A percentile compares a stretch with the other conserved stretches of the same genome.
These are phyloP conservation scores for Porphyrio hochstetteri DNA, from an alignment of 2,113 vertebrate genomes.

Conservation along the genomic window DNA sequence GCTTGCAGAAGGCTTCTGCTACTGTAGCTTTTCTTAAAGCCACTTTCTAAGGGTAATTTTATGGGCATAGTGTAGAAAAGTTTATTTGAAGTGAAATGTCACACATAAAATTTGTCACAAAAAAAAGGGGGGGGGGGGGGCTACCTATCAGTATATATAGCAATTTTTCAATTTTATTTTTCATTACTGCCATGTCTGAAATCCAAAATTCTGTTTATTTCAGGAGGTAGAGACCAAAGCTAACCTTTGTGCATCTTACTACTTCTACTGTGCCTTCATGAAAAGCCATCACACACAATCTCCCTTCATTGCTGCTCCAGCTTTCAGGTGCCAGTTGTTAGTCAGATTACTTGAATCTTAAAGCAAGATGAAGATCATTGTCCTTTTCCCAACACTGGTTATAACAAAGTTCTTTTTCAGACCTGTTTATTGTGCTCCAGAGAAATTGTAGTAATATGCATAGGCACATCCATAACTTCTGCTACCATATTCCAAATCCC, in stretches of 20 bases:
- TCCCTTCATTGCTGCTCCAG: not conserved
- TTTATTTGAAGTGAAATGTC: not conserved
- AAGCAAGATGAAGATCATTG: not conserved
- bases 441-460: not conserved
- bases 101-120: not conserved
- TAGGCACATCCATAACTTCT: not conserved
- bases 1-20: not conserved
- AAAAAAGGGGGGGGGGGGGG: not conserved
- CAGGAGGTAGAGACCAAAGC: not conserved
- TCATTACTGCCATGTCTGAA: not conserved
- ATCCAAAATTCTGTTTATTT: not conserved
- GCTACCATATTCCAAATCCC: not conserved
- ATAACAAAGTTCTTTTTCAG: not conserved
- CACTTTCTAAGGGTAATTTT: not conserved
- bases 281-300: not conserved
- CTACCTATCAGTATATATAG: not conserved
- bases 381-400: not conserved
- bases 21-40: not conserved
- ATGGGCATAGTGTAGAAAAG: not conserved
- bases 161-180: not conserved
- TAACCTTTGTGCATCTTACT: not conserved
- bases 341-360: not conserved
- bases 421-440: not conserved
- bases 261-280: not conserved
- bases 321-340: not conserved